Evolutionary conservation across 2,797 vertebrate genomes (phyloP).

Genomic region (Muraenolepis orangiensis): DNA sequence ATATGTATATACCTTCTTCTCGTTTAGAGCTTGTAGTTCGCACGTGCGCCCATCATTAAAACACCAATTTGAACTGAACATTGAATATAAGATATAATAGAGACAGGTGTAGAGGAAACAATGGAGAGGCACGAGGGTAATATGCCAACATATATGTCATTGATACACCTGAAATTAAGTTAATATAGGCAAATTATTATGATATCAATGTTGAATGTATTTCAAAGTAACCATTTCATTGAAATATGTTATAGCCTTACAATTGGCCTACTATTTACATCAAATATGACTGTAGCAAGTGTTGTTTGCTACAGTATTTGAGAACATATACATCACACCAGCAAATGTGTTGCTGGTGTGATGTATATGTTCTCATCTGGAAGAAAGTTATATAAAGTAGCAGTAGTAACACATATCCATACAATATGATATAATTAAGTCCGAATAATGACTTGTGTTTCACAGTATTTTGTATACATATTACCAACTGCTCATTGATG

Average conservation of each 20-base stretch:
- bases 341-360: too few relatives aligned
- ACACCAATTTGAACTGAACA: not conserved
- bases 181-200: constrained; percentile 2
- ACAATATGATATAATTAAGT: not conserved
- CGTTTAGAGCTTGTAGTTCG: not conserved
- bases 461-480: not conserved
- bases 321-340: too few relatives aligned
- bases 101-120: not conserved
- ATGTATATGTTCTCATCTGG: too few relatives aligned
- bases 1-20: constrained; percentile 2
- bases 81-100: not conserved
- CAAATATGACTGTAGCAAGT: not conserved
- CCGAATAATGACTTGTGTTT: not conserved
- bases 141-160: not conserved
- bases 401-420: too few relatives aligned
- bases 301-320: too few relatives aligned
- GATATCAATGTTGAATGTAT: not conserved
- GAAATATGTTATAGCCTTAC: not conserved
- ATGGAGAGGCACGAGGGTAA: not conserved
- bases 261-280: not conserved
- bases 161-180: not conserved
- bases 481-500: not conserved
- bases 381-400: too few relatives aligned
- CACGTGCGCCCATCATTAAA: not conserved
- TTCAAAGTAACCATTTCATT: not conserved